Evolutionary conservation across 2,888 invertebrate genomes (phyloP).

Genomic region (Ennomos quercinarius): DNA sequence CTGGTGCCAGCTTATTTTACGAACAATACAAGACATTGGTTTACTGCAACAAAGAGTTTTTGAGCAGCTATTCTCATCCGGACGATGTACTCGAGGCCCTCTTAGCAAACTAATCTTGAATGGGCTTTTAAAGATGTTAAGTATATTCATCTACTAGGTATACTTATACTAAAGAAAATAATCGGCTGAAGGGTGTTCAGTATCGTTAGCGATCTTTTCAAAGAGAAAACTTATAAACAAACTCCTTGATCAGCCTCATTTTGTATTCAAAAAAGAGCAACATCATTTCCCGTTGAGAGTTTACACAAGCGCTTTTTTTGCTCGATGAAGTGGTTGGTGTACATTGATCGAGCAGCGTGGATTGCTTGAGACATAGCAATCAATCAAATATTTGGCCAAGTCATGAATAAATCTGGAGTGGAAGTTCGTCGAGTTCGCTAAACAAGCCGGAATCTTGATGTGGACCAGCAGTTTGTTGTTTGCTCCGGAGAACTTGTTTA

Average conservation of each 20-base stretch:
- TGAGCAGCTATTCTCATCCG: slow-evolving; percentile 2
- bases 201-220: slow-evolving; percentile 13
- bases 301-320: slow-evolving; percentile 73
- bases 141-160: background rate
- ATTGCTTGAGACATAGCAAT: slow-evolving; percentile 76
- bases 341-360: slow-evolving; percentile 71
- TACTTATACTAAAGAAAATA: slow-evolving; percentile 3
- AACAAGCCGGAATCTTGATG: slow-evolving; percentile 27
- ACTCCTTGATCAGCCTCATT: slow-evolving; percentile 25
- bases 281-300: slow-evolving; percentile 63
- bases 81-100: slow-evolving; percentile 14
- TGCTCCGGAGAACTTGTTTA: slow-evolving; percentile 25
- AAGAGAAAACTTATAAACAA: slow-evolving; percentile 28
- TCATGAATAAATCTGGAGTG: slow-evolving; percentile 76
- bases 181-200: slow-evolving; percentile 19
- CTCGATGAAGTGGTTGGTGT: slow-evolving; percentile 77
- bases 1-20: too few species aligned
- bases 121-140: slow-evolving; percentile 22
- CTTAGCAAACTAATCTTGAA: slow-evolving; percentile 24
- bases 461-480: slow-evolving; percentile 25
- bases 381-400: slow-evolving; percentile 82
- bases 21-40: background rate
- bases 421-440: slow-evolving; percentile 46
- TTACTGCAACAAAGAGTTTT: slow-evolving; percentile 3
- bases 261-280: slow-evolving; percentile 48